Evolutionary conservation across 2,888 invertebrate species (phyloP).

Genomic region (Linnaemya tessellans): DNA sequence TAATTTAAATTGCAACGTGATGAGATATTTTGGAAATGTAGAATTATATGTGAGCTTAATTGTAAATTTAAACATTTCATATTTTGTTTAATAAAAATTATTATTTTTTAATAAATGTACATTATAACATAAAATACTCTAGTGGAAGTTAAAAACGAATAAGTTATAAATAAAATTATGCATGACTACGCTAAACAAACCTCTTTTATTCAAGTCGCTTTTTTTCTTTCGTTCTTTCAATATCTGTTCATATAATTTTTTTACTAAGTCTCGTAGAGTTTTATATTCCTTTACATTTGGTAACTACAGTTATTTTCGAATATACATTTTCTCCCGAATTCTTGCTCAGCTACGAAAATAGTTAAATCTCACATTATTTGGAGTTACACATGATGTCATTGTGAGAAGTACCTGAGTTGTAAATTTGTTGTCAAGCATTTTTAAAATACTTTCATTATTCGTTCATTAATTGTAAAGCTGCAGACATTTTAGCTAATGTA

Average conservation of each 20-base stretch:
- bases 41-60: constrained; percentile 39
- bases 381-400: constrained; percentile 32
- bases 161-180: constrained; percentile 49
- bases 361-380: constrained; percentile 18
- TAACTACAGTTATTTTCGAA: constrained; percentile 37
- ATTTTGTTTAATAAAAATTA: constrained; percentile 45
- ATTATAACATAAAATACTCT: constrained; percentile 48
- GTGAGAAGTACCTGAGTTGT: constrained; percentile 63
- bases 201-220: constrained; percentile 37
- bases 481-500: constrained; percentile 23
- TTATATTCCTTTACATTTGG: constrained; percentile 14
- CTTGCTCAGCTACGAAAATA: constrained; percentile 42
- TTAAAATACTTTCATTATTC: constrained; percentile 7
- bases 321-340: constrained; percentile 32
- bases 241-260: constrained; percentile 26
- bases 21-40: constrained; percentile 43
- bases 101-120: constrained; percentile 47
- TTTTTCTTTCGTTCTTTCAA: background rate
- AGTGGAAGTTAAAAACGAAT: constrained; percentile 46
- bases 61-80: constrained; percentile 35
- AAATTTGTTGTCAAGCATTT: constrained; percentile 27
- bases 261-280: constrained; percentile 16
- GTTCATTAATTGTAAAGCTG: constrained; percentile 36
- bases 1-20: constrained; percentile 24
- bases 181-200: constrained; percentile 48